A percentile compares a stretch with the other conserved stretches of the same genome.
Evolutionary conservation across 2,888 invertebrate species (phyloP).

Genomic region (Caenorhabditis sp.): DNA sequence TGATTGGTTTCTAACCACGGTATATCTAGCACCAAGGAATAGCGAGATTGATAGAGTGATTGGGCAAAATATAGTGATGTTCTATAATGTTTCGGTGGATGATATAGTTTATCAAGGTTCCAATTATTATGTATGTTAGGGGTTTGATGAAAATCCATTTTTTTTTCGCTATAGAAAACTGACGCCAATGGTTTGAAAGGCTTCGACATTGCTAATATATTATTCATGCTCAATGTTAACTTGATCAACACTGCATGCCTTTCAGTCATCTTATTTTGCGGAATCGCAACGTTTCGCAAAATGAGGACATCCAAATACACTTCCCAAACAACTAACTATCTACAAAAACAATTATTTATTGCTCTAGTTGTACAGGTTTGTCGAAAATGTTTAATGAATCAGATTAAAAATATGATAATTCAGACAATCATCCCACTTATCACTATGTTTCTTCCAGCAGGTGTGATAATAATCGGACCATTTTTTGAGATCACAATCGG

Average conservation of each 20-base stretch:
- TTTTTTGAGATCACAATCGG: slow-evolving; percentile 17
- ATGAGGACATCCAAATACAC: not conserved
- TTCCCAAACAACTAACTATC: not conserved
- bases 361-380: not conserved
- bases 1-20: too few relatives aligned
- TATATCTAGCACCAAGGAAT: too few relatives aligned
- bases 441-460: slow-evolving; percentile 33
- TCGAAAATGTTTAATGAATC: too few relatives aligned
- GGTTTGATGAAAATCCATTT: slow-evolving; percentile 4
- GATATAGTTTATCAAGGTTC: too few relatives aligned
- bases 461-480: slow-evolving; percentile 23
- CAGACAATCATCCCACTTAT: slow-evolving; percentile 30
- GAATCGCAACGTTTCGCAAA: not conserved
- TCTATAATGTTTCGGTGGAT: too few relatives aligned
- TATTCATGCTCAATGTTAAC: slow-evolving; percentile 20
- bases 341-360: not conserved
- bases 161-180: slow-evolving; percentile 7
- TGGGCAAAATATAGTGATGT: too few relatives aligned
- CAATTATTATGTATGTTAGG: slow-evolving; percentile 14
- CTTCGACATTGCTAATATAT: slow-evolving; percentile 6
- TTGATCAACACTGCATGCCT: slow-evolving; percentile 10
- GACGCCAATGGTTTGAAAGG: too few relatives aligned
- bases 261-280: not conserved
- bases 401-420: too few relatives aligned
- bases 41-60: too few relatives aligned